Base-by-base conservation (phyloP, 2,888 invertebrate genomes). In the Cerastoderma edule region DNA sequence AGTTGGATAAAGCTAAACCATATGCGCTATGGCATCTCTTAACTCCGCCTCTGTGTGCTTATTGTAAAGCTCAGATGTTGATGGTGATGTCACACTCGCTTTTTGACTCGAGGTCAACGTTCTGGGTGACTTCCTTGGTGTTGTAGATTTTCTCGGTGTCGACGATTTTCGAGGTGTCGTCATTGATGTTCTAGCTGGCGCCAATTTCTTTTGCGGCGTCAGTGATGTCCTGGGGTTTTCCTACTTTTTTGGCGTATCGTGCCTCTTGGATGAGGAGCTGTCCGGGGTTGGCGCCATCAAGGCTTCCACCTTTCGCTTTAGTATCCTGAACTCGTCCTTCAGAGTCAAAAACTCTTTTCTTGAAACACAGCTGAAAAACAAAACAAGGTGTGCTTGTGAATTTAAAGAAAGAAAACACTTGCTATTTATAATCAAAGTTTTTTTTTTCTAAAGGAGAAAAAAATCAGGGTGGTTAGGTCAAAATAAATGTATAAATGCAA, bases 131-230 rank as follows among this genome's bases (percentile, higher is more conserved):
- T 48, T 48, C 24, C 48, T 48, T 48, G 48, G 48, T 48, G 48
- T 48, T 48, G 48, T 48, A 48, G 48, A 48, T 48, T 48, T 48
- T 48, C 48, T n/a, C 48, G 48, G 48, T 48, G 48, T 48, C 48
- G 48, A 48, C 48, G 48, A 48, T 48, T 48, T 48, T 48, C 48
- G 48, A n/a, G 48, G 48, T 48, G 48, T 48, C 48, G 48, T 48
- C 19, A 48, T 48, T 48, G 48, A n/a, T 48, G n/a, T 48, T 48
- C 48, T 48, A 48, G 48, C 48, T 48, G 48, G 48, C 48, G 48
- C 24, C 48, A 48, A 48, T 24, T 48, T 48, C 48, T 48, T 48
- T 48, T 48, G 48, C 48, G 48, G 19, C 48, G 48, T 48, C 48
- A 48, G 48, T 48, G 48, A 48, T 48, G 48, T 48, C 48, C 48